Evolutionary conservation across 2,113 vertebrate species (phyloP).

Genomic region (Saguinus midas): DNA sequence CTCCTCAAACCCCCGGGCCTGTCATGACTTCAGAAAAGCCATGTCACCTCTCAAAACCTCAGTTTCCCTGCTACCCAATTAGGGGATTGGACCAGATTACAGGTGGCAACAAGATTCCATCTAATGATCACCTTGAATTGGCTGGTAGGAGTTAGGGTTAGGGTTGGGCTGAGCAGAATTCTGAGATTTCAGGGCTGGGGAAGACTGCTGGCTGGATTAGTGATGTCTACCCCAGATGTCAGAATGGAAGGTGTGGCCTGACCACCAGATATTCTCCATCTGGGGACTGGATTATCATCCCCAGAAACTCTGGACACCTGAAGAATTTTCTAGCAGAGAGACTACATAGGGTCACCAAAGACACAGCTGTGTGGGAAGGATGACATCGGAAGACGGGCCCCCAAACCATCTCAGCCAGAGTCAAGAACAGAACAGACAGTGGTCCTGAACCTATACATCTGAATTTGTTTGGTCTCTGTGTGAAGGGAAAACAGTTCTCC

Average conservation of each 20-base stretch:
- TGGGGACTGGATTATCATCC: rapidly evolving
- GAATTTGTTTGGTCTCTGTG: not conserved
- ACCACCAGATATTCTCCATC: not conserved
- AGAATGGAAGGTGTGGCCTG: rapidly evolving
- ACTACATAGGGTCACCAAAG: not conserved
- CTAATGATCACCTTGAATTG: not conserved
- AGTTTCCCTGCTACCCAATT: not conserved
- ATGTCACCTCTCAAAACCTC: not conserved
- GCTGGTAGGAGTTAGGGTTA: not conserved
- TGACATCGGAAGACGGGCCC: not conserved
- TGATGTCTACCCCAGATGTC: too few species aligned
- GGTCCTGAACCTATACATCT: not conserved
- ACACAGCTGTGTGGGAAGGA: not conserved
- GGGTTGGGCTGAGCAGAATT: not conserved
- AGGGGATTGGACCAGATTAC: too few species aligned
- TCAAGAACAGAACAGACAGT: not conserved
- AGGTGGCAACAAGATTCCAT: not conserved
- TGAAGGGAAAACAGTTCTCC: too few species aligned
- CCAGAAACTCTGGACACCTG: not conserved
- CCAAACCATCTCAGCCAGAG: not conserved
- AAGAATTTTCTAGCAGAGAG: not conserved
- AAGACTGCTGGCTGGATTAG: too few species aligned
- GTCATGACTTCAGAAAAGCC: not conserved
- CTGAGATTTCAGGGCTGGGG: not conserved
- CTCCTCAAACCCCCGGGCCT: not conserved